phyloP scores from a whole-genome alignment of 2,888 invertebrate species.

The Cephus runcator region DNA sequence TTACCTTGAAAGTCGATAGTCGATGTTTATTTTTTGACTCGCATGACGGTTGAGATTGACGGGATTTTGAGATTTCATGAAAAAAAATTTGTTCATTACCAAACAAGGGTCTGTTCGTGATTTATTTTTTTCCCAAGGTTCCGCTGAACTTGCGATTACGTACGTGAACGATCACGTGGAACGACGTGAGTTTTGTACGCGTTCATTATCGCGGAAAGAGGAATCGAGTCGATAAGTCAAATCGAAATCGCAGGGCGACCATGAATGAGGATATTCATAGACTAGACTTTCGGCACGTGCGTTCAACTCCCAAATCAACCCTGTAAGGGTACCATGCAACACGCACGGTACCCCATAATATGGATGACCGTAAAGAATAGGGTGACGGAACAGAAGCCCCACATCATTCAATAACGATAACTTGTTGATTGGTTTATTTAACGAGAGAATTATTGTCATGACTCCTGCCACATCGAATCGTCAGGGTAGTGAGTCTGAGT shows the following conservation, averaged over 20 bases:
- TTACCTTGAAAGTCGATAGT: neutral
- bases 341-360: constrained; percentile 1
- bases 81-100: neutral
- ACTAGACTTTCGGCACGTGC: constrained; percentile 24
- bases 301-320: constrained; percentile 16
- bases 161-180: neutral
- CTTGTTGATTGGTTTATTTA: constrained; percentile 41
- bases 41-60: neutral
- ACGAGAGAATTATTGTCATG: constrained; percentile 27
- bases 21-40: neutral
- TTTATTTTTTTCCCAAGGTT: neutral
- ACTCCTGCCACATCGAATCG: neutral
- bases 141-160: neutral
- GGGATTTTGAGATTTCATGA: neutral
- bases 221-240: constrained; percentile 25
- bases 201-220: constrained; percentile 1
- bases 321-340: neutral
- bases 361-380: neutral
- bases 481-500: neutral
- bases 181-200: neutral
- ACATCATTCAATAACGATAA: constrained; percentile 17
- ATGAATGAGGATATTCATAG: constrained; percentile 19
- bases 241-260: constrained; percentile 18
- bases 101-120: neutral
- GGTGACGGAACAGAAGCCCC: constrained; percentile 2